Conservation (phyloP, 2,888 invertebrate genomes). For the Macaria liturata region DNA sequence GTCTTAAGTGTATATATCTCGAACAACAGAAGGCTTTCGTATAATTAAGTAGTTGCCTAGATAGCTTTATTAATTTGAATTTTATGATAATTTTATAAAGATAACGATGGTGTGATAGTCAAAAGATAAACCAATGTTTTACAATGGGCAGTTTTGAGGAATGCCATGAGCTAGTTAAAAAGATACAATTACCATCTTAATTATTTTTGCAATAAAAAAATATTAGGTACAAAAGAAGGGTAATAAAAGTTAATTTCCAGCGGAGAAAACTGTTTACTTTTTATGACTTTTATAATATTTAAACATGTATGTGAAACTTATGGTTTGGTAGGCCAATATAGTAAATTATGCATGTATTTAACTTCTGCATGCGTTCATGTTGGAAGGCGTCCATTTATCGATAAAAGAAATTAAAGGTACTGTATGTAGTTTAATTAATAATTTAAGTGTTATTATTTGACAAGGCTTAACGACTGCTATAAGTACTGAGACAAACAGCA, state of each 20-base stretch:
- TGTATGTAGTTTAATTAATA: too few species aligned
- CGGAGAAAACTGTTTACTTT: slow-evolving; percentile 23
- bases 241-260: slow-evolving; percentile 27
- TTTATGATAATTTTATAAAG: slow-evolving; percentile 45
- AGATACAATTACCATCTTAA: slow-evolving; percentile 27
- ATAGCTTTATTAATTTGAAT: slow-evolving; percentile 47
- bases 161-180: slow-evolving; percentile 32
- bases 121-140: slow-evolving; percentile 41
- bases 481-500: too few species aligned
- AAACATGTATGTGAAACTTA: slow-evolving; percentile 6
- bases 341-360: background rate
- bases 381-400: too few species aligned
- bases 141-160: slow-evolving; percentile 41
- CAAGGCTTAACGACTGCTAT: too few species aligned
- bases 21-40: slow-evolving; percentile 38
- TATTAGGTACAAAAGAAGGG: slow-evolving; percentile 24
- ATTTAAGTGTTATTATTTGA: too few species aligned
- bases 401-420: too few species aligned
- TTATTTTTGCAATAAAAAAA: slow-evolving; percentile 35
- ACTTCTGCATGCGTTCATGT: too few species aligned
- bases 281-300: slow-evolving; percentile 10
- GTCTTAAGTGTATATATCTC: slow-evolving; percentile 36
- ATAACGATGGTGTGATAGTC: slow-evolving; percentile 40
- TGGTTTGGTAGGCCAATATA: slow-evolving; percentile 9
- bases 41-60: slow-evolving; percentile 45